Evolutionary conservation across 2,888 invertebrate genomes (phyloP).

Genomic region (Cephus pulcher): DNA sequence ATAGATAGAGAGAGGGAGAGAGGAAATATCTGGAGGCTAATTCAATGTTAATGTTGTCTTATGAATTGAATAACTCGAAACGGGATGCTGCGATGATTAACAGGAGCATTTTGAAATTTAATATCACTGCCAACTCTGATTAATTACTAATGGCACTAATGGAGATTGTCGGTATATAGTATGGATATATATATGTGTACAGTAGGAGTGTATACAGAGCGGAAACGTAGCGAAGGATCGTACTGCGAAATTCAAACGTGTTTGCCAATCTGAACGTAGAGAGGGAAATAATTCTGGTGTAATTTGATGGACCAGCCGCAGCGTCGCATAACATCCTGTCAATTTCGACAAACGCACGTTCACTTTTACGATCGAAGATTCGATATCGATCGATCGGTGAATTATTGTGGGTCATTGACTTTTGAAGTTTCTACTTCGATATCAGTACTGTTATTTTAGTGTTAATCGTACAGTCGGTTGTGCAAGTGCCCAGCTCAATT

Average conservation of each 20-base stretch:
- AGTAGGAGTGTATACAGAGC: not conserved
- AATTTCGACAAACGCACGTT: not conserved
- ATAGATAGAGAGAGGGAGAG: too few relatives aligned
- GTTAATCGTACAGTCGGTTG: not conserved
- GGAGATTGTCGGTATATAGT: not conserved
- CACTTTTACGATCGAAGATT: not conserved
- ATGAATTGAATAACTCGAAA: not conserved
- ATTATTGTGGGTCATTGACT: not conserved
- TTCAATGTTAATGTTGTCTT: not conserved
- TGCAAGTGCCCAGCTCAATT: too few relatives aligned
- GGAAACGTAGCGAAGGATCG: not conserved
- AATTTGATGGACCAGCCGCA: not conserved
- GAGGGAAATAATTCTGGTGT: not conserved
- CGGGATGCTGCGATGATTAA: not conserved
- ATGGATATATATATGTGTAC: not conserved
- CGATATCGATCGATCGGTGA: not conserved
- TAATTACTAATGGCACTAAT: not conserved
- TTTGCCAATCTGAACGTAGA: not conserved
- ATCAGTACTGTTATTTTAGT: not conserved
- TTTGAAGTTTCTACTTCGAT: not conserved
- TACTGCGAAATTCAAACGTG: not conserved
- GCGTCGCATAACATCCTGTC: not conserved
- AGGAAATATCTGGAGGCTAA: not conserved
- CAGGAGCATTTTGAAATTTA: not conserved
- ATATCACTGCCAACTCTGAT: not conserved